Evolutionary conservation across 2,888 invertebrate species (phyloP), one percentile per base, ranked within the genome.

Genomic region (Athalia rosae): DNA sequence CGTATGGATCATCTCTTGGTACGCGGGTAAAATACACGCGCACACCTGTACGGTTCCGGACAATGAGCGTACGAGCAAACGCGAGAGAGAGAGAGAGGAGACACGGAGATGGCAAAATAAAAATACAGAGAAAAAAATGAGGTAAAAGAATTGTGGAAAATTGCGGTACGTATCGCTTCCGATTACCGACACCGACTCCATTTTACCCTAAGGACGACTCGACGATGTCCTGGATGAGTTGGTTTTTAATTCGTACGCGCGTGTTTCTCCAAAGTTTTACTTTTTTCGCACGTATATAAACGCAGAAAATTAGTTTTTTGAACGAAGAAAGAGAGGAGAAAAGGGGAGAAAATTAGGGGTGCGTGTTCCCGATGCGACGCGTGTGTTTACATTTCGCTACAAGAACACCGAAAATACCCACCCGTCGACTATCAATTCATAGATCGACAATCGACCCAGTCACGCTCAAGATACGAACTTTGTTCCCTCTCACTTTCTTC

Each of bases 371-470:
- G 6, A 28, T 28, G 28, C 28, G 2, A 28, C 28, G 28, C 28
- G 28, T 28, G 28, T 59, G 11, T 59, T 11, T n/a, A 13, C 48
- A 66, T 66, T 48, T 66, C 13, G 15, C 47, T 62, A n/a, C n/a
- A 11, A 41, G 4, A 62, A 45, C 66, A 48, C 45, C 66, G 48
- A 66, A 66, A 66, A 15, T 48, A 48, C 66, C 66, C 28, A 28
- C 28, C 28, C 66, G 66, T 66, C 66, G 66, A 48, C 66, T 66
- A 66, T 66, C 66, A 66, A 66, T 66, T 66, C 66, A 9, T 3
- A 43, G 66, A 66, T 66, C 66, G 66, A 66, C 66, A 8, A 66
- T 9, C 48, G 13, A 48, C 9, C 8, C 11, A 47, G 48, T n/a
- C 48, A 47, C 66, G 66, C 66, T 48, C 13, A 28, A 28, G 28